Percentiles rank a stretch among this genome's conserved stretches.
Conservation (phyloP, 2,888 invertebrate species). For the Orchestes rusci region DNA sequence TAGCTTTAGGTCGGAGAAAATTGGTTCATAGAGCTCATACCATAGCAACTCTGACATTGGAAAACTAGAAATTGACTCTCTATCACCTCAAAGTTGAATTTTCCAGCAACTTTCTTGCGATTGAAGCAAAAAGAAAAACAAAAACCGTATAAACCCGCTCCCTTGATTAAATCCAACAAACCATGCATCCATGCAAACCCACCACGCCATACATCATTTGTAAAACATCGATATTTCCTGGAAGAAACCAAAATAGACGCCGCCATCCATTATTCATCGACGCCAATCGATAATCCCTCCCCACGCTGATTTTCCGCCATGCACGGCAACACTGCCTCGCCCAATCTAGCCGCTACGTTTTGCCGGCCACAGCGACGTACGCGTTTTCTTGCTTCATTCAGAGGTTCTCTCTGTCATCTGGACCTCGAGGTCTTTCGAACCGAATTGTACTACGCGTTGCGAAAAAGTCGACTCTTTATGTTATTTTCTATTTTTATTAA, state of each 20-base stretch:
- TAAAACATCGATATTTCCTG: background rate
- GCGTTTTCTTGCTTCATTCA: no score
- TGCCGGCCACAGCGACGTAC: slow-evolving; percentile 39
- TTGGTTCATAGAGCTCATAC: no score
- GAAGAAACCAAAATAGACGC: background rate
- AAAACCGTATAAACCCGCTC: no score
- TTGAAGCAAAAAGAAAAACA: no score
- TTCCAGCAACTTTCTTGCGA: no score
- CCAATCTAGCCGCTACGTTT: slow-evolving; percentile 36
- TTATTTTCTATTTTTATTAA: slow-evolving; percentile 30
- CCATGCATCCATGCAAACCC: no score
- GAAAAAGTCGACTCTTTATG: slow-evolving; percentile 29
- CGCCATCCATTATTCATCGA: background rate
- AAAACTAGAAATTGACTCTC: no score
- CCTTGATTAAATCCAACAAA: no score
- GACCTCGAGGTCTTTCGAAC: slow-evolving; percentile 40
- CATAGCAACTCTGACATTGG: no score
- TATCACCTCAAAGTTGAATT: no score
- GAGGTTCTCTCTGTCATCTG: slow-evolving; percentile 39
- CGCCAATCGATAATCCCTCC: background rate
- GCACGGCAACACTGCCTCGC: slow-evolving; percentile 10
- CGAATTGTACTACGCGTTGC: slow-evolving; percentile 35
- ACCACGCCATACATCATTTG: background rate
- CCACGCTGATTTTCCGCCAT: background rate
- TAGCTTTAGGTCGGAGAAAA: no score